Base-by-base conservation (phyloP, 2,888 invertebrate species). In the Lissonota sp. region DNA sequence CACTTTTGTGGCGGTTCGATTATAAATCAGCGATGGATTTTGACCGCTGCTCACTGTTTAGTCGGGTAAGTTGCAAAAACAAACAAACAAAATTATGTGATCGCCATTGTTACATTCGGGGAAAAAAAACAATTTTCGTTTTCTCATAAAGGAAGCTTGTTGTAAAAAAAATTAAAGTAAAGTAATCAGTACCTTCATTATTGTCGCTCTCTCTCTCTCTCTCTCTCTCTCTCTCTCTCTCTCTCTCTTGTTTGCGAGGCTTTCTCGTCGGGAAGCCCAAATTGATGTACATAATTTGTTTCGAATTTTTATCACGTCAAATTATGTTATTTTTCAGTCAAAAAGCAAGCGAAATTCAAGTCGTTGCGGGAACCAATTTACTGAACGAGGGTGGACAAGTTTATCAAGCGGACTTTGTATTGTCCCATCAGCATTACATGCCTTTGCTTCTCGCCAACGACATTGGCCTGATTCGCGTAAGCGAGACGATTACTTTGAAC, bases 1-100 rank as follows among this genome's bases (percentile, higher is more conserved):
- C 95, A 95, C 78, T 93, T 93, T 86, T 95, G 95, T 77, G 94
- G 95, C 0, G 95, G 94, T 0, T 94, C 94, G 0, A 92, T 95
- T 1, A 88, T 95, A 6, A 93, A 93, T 39, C 92, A 93, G 0
- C 88, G 93, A 7, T 93, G 93, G 3, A 93, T 94, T 37, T 85
- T 94, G 0, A 94, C 94, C 0, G 94, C 94, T 0, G 94, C 94
- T 2, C 94, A 94, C 82, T 94, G 94, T 60, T 92, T 94, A 5
- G 88, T 91, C 39, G 90, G 93, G 94, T 94, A 64, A 71, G 10
- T 63, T 0, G 14, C 46, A n/a, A 49, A 72, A 8, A 6, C n/a
- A n/a, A n/a, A n/a, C n/a, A n/a, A n/a, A n/a, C n/a, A 37, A 37
- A 49, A n/a, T 40, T 37, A 8, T 10, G 53, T 3, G 3, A 39